Percentiles rank a stretch among this genome's conserved stretches.
Conservation (phyloP, 2,888 invertebrate species). For the Nematopogon swammerdamellus region DNA sequence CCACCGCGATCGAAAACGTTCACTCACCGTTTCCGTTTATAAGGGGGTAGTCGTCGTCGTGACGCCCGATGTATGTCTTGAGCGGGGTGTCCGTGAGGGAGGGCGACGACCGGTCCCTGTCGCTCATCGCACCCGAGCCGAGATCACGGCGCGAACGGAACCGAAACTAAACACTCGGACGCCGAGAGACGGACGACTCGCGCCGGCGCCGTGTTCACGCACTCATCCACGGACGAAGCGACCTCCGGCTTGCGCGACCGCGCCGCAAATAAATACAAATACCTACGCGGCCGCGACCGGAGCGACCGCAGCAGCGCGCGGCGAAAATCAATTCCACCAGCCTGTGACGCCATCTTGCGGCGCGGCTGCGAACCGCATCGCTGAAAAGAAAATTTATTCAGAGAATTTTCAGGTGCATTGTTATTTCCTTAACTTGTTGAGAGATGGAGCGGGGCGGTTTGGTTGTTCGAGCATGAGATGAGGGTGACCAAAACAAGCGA, state of each 20-base stretch:
- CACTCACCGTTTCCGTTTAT: constrained; percentile 72
- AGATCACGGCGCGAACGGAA: constrained; percentile 19
- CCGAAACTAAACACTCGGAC: constrained; percentile 35
- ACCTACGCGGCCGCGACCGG: background rate
- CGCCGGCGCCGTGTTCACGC: constrained; percentile 43
- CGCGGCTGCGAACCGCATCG: background rate
- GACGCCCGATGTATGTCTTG: constrained; percentile 81
- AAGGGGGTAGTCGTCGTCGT: constrained; percentile 76
- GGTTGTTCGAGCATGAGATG: too few species aligned
- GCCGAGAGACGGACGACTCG: constrained; percentile 22
- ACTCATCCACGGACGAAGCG: constrained; percentile 34
- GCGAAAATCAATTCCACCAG: background rate
- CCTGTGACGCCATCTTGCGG: background rate
- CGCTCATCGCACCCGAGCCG: constrained; percentile 75
- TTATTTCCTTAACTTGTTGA: too few species aligned
- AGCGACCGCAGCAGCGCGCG: background rate
- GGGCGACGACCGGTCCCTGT: constrained; percentile 86
- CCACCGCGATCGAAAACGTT: constrained; percentile 12
- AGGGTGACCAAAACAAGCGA: too few species aligned
- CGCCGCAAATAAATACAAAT: constrained; percentile 37
- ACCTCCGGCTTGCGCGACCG: constrained; percentile 53
- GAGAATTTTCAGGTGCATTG: too few species aligned
- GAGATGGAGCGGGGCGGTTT: too few species aligned
- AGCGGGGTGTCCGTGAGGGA: constrained; percentile 85
- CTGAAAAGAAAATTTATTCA: too few species aligned